Conservation (phyloP, 2,797 vertebrate genomes). For the Protosalanx chinensis region DNA sequence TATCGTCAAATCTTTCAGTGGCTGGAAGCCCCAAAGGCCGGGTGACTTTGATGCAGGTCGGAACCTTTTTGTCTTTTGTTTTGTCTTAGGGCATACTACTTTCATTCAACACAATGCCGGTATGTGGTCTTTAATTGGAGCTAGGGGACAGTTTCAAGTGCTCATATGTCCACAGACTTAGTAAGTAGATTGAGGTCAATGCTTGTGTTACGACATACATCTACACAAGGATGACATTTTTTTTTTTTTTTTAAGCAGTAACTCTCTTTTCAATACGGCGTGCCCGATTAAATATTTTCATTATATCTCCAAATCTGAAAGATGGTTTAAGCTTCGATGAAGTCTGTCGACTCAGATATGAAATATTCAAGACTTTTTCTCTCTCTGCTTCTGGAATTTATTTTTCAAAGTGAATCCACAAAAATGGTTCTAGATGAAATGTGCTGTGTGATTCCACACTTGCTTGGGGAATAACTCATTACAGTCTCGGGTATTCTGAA, state of each 20-base stretch:
- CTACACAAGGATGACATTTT: not conserved
- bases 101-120: slow-evolving; percentile 1
- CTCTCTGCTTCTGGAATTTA: not conserved
- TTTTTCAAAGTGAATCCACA: not conserved
- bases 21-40: slow-evolving; percentile 18
- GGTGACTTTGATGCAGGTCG: slow-evolving; percentile 17
- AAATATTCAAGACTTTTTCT: not conserved
- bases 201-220: not conserved
- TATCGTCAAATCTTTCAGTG: slow-evolving; percentile 5
- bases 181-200: not conserved
- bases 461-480: not conserved
- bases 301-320: not conserved
- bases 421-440: slow-evolving; percentile 15
- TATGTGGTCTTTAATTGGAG: not conserved
- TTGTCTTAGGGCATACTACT: slow-evolving; percentile 17
- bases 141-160: not conserved
- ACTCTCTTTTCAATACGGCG: not conserved
- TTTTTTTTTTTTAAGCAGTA: not conserved
- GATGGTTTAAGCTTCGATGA: not conserved
- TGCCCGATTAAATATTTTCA: not conserved
- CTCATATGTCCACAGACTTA: not conserved
- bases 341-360: not conserved
- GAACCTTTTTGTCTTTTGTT: not conserved
- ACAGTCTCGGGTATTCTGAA: not conserved
- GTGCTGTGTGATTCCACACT: not conserved